phyloP scores from a whole-genome alignment of 2,797 vertebrate species.

The Dendrocincla tyrannina region DNA sequence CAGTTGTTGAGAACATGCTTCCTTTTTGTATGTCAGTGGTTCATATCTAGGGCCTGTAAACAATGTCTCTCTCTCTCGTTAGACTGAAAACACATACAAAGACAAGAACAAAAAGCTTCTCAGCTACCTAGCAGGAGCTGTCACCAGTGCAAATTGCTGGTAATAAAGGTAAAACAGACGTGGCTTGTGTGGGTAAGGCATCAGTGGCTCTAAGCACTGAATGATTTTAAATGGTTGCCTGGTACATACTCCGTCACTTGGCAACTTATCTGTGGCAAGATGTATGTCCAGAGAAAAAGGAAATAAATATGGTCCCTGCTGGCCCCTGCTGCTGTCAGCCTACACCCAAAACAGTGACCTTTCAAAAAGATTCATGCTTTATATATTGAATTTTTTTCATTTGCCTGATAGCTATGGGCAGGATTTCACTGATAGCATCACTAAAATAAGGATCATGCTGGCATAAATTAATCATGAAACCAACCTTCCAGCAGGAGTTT shows the following conservation, averaged over 20 bases:
- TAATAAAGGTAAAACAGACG: not conserved
- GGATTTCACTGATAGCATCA: not conserved
- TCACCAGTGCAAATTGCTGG: not conserved
- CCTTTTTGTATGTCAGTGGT: not conserved
- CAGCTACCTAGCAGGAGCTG: not conserved
- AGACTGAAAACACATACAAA: not conserved
- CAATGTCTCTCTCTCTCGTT: not conserved
- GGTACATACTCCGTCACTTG: not conserved
- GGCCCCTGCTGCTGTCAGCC: not conserved
- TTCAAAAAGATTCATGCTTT: not conserved
- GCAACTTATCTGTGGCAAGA: not conserved
- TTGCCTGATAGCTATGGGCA: not conserved
- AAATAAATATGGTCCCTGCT: not conserved
- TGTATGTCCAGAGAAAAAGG: not conserved
- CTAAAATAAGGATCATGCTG: not conserved
- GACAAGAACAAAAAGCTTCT: not conserved
- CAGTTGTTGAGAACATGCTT: not conserved
- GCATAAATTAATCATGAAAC: not conserved
- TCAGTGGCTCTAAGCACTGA: not conserved
- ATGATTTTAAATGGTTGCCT: not conserved
- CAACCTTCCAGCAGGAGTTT: not conserved
- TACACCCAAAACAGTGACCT: not conserved
- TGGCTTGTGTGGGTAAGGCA: not conserved
- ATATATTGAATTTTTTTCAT: not conserved
- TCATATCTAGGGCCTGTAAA: not conserved